These are phyloP conservation scores for Microtus pennsylvanicus DNA, from an alignment of 2,113 vertebrate genomes.

Conservation along the genomic window DNA sequence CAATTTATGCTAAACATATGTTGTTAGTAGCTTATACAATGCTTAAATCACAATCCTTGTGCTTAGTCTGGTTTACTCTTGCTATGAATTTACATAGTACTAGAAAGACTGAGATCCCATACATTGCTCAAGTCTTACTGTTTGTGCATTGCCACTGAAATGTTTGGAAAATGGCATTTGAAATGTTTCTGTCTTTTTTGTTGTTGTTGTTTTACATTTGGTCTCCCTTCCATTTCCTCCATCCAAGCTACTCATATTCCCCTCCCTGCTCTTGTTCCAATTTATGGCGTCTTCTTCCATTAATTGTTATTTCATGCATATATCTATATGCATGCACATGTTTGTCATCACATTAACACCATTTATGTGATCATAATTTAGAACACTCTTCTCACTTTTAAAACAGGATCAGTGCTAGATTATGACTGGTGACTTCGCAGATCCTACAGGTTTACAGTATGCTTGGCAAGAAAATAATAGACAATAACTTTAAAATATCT, in stretches of 20 bases:
- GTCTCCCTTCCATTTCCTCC: background rate
- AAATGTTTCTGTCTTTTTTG: background rate
- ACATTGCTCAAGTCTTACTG: background rate
- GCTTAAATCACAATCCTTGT: background rate
- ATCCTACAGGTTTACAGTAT: background rate
- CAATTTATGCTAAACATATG: rapidly evolving
- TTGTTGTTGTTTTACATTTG: background rate
- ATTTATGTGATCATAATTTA: background rate
- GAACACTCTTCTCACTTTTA: background rate
- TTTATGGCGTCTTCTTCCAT: too few relatives aligned
- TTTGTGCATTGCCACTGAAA: background rate
- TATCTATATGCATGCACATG: background rate
- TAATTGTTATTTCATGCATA: background rate
- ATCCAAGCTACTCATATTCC: background rate
- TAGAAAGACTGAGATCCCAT: background rate
- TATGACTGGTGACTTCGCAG: background rate
- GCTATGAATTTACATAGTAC: background rate
- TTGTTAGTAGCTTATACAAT: background rate
- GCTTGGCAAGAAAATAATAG: background rate
- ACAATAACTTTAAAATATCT: background rate
- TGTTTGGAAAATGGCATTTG: background rate
- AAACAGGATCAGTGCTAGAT: background rate
- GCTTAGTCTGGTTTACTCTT: background rate
- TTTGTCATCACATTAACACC: background rate
- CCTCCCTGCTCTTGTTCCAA: background rate